A percentile compares a stretch with the other conserved stretches of the same genome.
phyloP scores from a whole-genome alignment of 2,888 invertebrate species.

The Steinernema hermaphroditum region DNA sequence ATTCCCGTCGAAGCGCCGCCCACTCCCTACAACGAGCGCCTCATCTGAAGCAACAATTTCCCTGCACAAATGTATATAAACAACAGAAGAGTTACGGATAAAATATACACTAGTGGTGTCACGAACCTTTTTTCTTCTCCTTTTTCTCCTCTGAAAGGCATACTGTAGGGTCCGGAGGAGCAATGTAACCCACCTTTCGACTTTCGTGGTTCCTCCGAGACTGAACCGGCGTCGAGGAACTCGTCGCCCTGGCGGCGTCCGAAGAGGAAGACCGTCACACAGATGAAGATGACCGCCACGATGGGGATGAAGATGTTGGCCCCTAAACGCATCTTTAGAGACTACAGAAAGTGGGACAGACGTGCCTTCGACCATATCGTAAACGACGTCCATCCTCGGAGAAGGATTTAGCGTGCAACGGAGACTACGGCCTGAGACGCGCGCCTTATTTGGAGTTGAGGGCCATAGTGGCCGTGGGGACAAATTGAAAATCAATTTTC shows the following conservation, averaged over 20 bases:
- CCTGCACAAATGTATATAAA: no score
- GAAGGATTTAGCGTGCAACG: not conserved
- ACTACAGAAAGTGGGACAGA: not conserved
- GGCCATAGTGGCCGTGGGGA: not conserved
- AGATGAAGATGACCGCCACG: conserved; percentile 50
- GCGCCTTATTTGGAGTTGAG: not conserved
- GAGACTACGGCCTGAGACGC: not conserved
- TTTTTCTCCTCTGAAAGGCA: conserved; percentile 1
- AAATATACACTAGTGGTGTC: no score
- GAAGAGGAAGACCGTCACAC: conserved; percentile 43
- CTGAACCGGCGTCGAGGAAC: not conserved
- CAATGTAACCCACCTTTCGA: not conserved
- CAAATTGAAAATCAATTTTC: conserved; percentile 24
- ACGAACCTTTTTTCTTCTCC: conserved; percentile 3
- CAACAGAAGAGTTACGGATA: no score
- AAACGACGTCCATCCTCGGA: conserved; percentile 33
- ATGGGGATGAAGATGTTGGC: conserved; percentile 59
- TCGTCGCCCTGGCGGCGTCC: not conserved
- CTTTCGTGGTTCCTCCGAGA: not conserved
- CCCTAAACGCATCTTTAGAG: conserved; percentile 41
- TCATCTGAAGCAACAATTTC: no score
- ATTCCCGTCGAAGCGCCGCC: not conserved
- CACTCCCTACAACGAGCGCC: not conserved
- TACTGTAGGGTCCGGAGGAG: no score
- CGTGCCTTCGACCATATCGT: conserved; percentile 34